Base-by-base conservation (phyloP, 2,113 vertebrate genomes). In the Podiceps cristatus region DNA sequence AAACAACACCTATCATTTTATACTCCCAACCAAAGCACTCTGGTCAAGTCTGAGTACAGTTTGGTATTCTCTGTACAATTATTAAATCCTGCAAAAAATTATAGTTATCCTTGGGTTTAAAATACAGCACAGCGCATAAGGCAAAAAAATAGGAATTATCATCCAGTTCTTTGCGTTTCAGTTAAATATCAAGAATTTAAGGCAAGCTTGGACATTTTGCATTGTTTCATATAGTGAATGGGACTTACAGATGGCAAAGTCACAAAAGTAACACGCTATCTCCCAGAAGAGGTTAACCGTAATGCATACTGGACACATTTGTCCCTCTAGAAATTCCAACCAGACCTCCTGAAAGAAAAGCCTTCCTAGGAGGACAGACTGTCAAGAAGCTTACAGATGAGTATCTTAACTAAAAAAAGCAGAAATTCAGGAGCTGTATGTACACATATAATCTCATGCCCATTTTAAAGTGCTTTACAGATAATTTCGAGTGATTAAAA, bases 151-250 rank as follows among this genome's bases (percentile, higher is more conserved):
- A 97, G 94, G 96, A 93, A 94, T 97, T 92, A 84, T 94, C 90
- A 96, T 97, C 96, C 97, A 98, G 97, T 96, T 98, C 97, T 97
- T 94, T 81, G 88, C 55, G 35, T 35, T 96, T 95, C 67, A 63
- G 96, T 68, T 94, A 37, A 78, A 52, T 9, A 62, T 45, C 25
- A 92, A 82, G 96, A 94, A 95, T 73, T 98, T 98, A 99, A 99
- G 99, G 99, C 99, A 99, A 98, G 98, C 98, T 98, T 98, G 98
- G 96, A 89, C 90, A 29, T 95, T 97, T 98, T 99, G 99, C 97
- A 96, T 97, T 95, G 94, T 98, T 98, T 98, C 96, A 91, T 44
- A 62, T 1, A 42, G 90, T 47, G 96, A 90, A 78, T 56, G 74
- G 86, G 72, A 95, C 85, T 93, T 37, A 88, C 52, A 82, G 89